phyloP scores from a whole-genome alignment of 2,113 vertebrate genomes.

The Podocnemis expansa region DNA sequence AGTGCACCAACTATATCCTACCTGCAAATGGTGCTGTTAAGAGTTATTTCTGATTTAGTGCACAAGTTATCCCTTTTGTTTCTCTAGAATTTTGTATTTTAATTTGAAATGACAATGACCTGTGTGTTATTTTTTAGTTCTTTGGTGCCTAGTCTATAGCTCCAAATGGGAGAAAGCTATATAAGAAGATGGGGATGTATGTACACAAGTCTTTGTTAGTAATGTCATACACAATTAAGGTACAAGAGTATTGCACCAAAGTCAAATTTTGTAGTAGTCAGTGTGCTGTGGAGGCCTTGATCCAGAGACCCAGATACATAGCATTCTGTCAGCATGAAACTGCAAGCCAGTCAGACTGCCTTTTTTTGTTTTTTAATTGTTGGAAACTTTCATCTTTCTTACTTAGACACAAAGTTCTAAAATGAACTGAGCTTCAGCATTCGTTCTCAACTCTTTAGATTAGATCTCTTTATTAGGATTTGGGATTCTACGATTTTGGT shows the following conservation, averaged over 20 bases:
- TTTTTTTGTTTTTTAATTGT: neutral
- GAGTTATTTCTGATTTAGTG: rapidly evolving
- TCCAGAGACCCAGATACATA: neutral
- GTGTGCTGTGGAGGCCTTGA: too few relatives aligned
- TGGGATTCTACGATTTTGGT: neutral
- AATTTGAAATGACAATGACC: neutral
- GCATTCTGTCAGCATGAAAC: neutral
- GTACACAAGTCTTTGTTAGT: neutral
- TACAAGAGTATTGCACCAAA: rapidly evolving
- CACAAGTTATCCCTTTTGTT: rapidly evolving
- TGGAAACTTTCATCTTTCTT: neutral
- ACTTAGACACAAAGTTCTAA: neutral
- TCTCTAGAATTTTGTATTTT: neutral
- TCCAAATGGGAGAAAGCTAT: neutral
- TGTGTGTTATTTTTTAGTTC: rapidly evolving
- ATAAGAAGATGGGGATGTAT: neutral
- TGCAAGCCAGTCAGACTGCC: neutral
- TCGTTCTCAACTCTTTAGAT: rapidly evolving
- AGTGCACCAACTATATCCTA: neutral
- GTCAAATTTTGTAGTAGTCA: neutral
- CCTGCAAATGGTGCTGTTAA: neutral
- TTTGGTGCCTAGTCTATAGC: rapidly evolving
- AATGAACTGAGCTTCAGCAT: neutral
- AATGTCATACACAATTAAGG: rapidly evolving
- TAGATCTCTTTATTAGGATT: neutral